Base-by-base conservation (phyloP, 2,888 invertebrate species). In the Diachrysia chrysitis region DNA sequence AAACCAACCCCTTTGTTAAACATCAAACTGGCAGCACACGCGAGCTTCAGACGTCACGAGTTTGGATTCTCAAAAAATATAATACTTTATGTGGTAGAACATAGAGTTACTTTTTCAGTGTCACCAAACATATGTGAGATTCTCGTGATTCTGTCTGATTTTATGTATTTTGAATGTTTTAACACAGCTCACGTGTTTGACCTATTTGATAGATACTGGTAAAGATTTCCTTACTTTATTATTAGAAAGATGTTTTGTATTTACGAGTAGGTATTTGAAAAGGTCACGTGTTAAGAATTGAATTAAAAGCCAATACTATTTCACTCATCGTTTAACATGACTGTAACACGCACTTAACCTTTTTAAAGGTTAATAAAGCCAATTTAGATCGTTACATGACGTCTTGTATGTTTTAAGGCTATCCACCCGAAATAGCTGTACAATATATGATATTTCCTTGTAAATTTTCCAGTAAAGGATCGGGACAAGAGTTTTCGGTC, bases 311-410 rank as follows among this genome's bases (percentile, higher is more conserved):
- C 42, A 42, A 19, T 51, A 51, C 48, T 14, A 21, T 51, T 21
- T 21, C 12, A 51, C 48, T 17, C 48, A 10, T 48, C 19, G 42
- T 48, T 5, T n/a, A n/a, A 17, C 17, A 5, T 46, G 46, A 19
- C 48, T 51, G 48, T 48, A 17, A 51, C 12, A 51, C 10, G 10
- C 48, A 51, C 48, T 51, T 51, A 21, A 51, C 48, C 48, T 51
- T 51, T 21, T 51, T 12, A 51, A 51, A 51, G 48, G 21, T 10
- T 51, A 51, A 51, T 51, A 51, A 51, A 21, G 10, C 21, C 48
- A 51, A 51, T 51, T 42, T 51, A 10, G 19, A 48, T 48, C 48
- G 19, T 48, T 48, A 19, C 17, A 19, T 0, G 17, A 46, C 17
- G 12, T 19, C 21, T 51, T 51, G 48, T 51, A 5, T 51, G 12